Evolutionary conservation across 2,888 invertebrate genomes (phyloP).

Genomic region (Conchocele bisecta): DNA sequence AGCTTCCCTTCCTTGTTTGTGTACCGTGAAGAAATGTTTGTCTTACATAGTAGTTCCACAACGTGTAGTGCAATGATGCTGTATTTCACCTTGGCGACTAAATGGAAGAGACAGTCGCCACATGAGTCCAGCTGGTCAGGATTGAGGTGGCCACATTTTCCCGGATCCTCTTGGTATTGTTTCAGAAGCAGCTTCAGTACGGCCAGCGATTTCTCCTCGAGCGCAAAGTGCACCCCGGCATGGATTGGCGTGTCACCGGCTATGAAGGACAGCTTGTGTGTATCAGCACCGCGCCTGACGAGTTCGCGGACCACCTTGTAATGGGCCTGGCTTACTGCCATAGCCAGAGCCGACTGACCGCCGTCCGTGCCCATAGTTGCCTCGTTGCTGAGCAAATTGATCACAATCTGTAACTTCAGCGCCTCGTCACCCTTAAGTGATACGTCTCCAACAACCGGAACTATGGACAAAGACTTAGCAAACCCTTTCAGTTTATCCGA

Average conservation of each 20-base stretch:
- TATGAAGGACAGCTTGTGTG: constrained; percentile 52
- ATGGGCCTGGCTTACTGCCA: constrained; percentile 51
- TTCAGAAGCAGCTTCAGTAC: constrained; percentile 65
- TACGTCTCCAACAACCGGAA: constrained; percentile 44
- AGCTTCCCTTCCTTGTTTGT: constrained; percentile 66
- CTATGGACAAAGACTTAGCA: constrained; percentile 54
- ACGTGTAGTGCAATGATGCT: constrained; percentile 55
- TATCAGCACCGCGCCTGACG: constrained; percentile 63
- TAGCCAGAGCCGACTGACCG: constrained; percentile 48
- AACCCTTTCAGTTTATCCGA: constrained; percentile 47
- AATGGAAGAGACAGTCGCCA: constrained; percentile 62
- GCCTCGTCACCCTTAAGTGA: constrained; percentile 45
- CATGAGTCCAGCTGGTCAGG: constrained; percentile 52
- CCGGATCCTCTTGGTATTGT: constrained; percentile 54
- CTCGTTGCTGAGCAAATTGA: constrained; percentile 52
- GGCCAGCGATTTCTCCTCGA: constrained; percentile 55
- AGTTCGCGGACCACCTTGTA: constrained; percentile 61
- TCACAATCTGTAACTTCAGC: constrained; percentile 51
- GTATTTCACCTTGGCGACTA: constrained; percentile 58
- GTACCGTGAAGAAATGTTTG: constrained; percentile 58
- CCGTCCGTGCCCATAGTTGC: constrained; percentile 52
- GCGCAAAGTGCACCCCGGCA: constrained; percentile 66
- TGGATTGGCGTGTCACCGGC: constrained; percentile 74
- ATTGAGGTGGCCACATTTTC: constrained; percentile 57
- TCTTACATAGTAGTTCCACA: constrained; percentile 66